Conservation (phyloP, 2,797 vertebrate genomes). For the Margarornis squamiger region DNA sequence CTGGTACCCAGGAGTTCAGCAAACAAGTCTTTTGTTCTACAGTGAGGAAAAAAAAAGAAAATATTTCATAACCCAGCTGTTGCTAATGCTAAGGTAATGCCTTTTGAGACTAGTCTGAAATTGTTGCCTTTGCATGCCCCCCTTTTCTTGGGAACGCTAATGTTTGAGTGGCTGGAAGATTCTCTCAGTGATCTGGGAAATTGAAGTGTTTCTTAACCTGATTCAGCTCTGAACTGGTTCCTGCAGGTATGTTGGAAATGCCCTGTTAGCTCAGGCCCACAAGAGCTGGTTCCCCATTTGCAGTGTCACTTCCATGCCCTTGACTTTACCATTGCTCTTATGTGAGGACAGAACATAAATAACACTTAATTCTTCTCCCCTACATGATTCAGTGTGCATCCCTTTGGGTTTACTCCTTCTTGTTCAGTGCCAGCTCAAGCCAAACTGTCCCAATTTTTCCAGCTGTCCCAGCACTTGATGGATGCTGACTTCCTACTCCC, state of each 20-base stretch:
- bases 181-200: neutral
- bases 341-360: neutral
- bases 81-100: neutral
- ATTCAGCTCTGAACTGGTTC: neutral
- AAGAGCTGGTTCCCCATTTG: neutral
- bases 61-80: slow-evolving; percentile 62
- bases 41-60: slow-evolving; percentile 33
- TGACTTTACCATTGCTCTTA: neutral
- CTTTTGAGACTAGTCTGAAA: slow-evolving; percentile 37
- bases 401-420: neutral
- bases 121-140: slow-evolving; percentile 51
- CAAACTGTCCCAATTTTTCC: neutral
- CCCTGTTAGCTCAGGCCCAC: neutral
- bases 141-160: neutral
- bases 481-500: neutral
- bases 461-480: neutral
- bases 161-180: neutral
- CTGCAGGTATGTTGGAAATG: neutral
- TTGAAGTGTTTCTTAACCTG: neutral
- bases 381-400: neutral
- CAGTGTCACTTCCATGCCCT: neutral
- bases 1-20: slow-evolving; percentile 72
- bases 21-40: slow-evolving; percentile 67
- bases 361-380: neutral
- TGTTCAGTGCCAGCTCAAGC: neutral